Base-by-base conservation (phyloP, 2,797 vertebrate genomes). In the Macroramphosus scolopax region DNA sequence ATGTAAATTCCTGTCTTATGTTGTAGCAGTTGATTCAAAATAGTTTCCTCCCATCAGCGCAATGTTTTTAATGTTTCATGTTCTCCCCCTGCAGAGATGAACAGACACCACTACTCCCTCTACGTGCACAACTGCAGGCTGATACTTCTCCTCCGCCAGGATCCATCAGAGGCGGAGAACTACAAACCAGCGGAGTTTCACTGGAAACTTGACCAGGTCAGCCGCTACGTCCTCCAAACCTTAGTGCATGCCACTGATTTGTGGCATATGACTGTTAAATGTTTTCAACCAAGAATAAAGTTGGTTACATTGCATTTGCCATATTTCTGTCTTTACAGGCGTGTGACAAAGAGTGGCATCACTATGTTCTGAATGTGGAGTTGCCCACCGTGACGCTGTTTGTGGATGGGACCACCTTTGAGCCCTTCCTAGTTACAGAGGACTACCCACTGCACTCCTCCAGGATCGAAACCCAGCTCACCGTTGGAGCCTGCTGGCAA, bases 401-500 rank as follows among this genome's bases (percentile, higher is more conserved):
- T 9, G 94, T 97, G 49, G 97, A 99, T 0, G 95, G 97, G 0
- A 84, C 89, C 10, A 86, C 91, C 1, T 95, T 93, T 0, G 93
- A 99, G 75, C 96, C 96, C 12, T 95, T 96, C 89, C 90, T 97
- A 1, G 95, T 98, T 49, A 95, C 93, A 0, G 95, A 98, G 63
- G 97, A 99, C 70, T 95, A 95, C 66, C 96, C 97, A 0, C 92
- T 98, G 17, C 96, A 96, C 17, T 73, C 93, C 5, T 91, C 95
- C 49, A 93, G 83, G 85, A 92, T 95, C 11, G 91, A 95, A 66
- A 92, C 92, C 0, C 96, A 97, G 87, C 93, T 99, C 5, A 93
- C 96, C 26, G 91, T 99, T 2, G 97, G 96, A 17, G 97, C 95
- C 0, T 98, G 97, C 75, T 99, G 97, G 96, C 95, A 99, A 95